A percentile compares a stretch with the other conserved stretches of the same genome.
Conservation (phyloP, 2,113 vertebrate genomes). For the Stomatorhinus ivindoensis region DNA sequence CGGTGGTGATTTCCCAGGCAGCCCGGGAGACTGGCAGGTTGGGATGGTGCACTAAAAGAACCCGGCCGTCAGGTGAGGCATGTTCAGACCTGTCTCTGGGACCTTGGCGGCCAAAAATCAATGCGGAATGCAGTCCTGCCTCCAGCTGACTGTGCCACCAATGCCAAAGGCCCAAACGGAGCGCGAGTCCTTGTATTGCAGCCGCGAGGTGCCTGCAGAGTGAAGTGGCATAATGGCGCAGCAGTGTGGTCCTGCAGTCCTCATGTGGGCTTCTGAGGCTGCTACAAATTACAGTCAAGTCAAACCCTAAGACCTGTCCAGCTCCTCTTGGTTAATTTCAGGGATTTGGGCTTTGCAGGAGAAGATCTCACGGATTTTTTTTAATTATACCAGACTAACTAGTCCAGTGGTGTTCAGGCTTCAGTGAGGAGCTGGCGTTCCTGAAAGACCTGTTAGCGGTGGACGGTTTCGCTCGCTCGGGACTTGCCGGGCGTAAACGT, state of each 20-base stretch:
- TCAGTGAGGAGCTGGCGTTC: neutral
- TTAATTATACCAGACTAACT: neutral
- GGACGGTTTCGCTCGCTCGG: neutral
- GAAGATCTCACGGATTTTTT: neutral
- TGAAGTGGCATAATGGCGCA: neutral
- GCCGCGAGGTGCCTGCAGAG: neutral
- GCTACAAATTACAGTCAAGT: neutral
- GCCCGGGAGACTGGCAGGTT: neutral
- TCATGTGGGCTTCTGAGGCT: neutral
- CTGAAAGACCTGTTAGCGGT: neutral
- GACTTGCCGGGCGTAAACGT: neutral
- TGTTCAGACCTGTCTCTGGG: conserved; percentile 12
- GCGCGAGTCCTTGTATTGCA: neutral
- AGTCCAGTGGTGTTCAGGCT: neutral
- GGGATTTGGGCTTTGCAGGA: neutral
- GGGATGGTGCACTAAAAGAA: neutral
- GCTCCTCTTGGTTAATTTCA: neutral
- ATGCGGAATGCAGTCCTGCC: neutral
- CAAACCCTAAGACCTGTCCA: neutral
- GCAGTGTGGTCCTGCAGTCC: neutral
- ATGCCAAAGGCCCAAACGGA: neutral
- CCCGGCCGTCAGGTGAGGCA: neutral
- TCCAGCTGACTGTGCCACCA: neutral
- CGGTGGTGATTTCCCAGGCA: neutral
- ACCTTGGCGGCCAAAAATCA: neutral